Evolutionary conservation across 2,113 vertebrate genomes (phyloP), one percentile per base, ranked within the genome.

Genomic region (Calidris pugnax): DNA sequence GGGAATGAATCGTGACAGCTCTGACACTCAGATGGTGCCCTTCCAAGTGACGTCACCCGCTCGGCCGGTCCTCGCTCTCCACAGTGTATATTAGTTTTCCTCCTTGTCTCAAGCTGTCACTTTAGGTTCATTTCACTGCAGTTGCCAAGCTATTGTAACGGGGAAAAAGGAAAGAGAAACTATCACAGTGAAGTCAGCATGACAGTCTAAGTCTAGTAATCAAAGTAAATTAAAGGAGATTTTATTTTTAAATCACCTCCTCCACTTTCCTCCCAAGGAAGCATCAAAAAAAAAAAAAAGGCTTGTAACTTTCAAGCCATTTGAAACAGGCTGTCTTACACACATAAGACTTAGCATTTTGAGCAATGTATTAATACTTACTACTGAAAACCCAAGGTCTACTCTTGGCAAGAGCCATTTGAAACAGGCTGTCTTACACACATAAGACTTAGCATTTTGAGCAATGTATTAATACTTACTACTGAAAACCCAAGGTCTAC

Each of bases 61-160:
- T 72, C 6, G 35, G 72, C 72, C 17, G 14, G 66, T 81, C 85
- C 79, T 75, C 17, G 9, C 67, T 93, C 91, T 91, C 64, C 63
- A 53, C 77, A 91, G 53, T 81, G 33, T 75, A 83, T 93, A 86
- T 72, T 85, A 91, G 83, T 90, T 97, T 96, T 95, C 72, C 86
- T 93, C 50, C 53, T 53, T 92, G 56, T 97, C n/a, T 87, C 50
- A 78, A 89, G 33, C 77, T 84, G 74, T 97, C 93, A 95, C 80
- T 96, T 94, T 69, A 97, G 51, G 59, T 90, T 92, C 86, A 79
- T 92, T 95, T 97, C 85, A 91, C 39, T 76, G 78, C 87, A 80
- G 47, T 94, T 91, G 81, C 75, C 50, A 82, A 90, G 93, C 85
- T 96, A 81, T 68, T 90, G 69, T 87, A 95, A 91, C 1, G 1